phyloP scores from a whole-genome alignment of 37 sponge, comb jelly and placozoan genomes.

The Agelas oroides region DNA sequence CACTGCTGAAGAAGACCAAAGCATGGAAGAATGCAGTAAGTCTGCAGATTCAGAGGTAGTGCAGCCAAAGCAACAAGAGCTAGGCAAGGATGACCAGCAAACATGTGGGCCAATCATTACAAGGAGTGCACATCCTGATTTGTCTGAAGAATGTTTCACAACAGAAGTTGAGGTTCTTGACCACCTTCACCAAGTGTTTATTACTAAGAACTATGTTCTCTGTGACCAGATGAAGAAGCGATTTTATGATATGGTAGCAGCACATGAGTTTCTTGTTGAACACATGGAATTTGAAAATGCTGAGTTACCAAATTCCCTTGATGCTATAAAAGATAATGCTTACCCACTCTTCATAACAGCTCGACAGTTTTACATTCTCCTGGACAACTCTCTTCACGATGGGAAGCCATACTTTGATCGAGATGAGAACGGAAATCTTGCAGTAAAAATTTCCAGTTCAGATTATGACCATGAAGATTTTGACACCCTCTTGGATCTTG shows the following conservation, averaged over 20 bases:
- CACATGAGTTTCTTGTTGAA: neutral
- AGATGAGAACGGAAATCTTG: conserved; percentile 49
- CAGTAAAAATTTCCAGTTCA: conserved; percentile 49
- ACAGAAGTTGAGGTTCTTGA: neutral
- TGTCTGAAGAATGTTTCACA: neutral
- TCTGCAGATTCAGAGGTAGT: too few relatives aligned
- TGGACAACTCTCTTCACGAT: conserved; percentile 73
- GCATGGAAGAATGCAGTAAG: neutral
- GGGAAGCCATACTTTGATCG: conserved; percentile 59
- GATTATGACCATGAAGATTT: conserved; percentile 61
- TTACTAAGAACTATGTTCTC: conserved; percentile 85
- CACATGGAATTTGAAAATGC: conserved; percentile 45
- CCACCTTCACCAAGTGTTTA: conserved; percentile 83
- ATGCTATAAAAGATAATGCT: conserved; percentile 25
- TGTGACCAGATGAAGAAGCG: conserved; percentile 74
- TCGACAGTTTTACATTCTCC: conserved; percentile 74
- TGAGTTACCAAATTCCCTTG: conserved; percentile 23
- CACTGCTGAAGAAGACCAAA: neutral
- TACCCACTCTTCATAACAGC: conserved; percentile 85
- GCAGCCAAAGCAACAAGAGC: too few relatives aligned
- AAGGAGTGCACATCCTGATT: neutral
- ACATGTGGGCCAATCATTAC: too few relatives aligned
- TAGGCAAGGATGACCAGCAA: too few relatives aligned
- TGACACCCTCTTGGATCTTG: conserved; percentile 48
- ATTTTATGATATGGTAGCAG: conserved; percentile 67